phyloP scores from a whole-genome alignment of 1,140 invertebrate species.

The Drosophila sucinea region DNA sequence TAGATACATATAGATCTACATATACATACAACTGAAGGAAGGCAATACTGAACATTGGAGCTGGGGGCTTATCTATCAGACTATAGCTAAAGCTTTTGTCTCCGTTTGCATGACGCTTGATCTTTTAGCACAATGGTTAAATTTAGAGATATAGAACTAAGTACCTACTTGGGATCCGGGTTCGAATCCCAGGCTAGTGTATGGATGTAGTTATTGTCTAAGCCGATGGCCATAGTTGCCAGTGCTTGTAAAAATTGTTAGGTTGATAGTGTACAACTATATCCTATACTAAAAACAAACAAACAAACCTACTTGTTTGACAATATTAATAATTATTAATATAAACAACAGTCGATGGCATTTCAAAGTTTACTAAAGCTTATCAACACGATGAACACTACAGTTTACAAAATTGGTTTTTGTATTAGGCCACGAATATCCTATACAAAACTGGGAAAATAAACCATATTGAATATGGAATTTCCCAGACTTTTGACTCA shows the following conservation, averaged over 20 bases:
- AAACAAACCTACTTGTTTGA: not conserved
- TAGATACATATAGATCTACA: not conserved
- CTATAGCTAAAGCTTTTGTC: not conserved
- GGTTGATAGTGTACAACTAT: too few species aligned
- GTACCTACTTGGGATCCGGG: constrained; percentile 4
- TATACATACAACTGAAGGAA: not conserved
- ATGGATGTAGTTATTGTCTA: too few species aligned
- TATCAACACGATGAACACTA: not conserved
- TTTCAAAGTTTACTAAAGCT: not conserved
- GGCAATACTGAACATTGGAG: constrained; percentile 4
- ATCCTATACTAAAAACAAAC: too few species aligned
- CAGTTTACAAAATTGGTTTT: not conserved
- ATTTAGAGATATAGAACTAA: not conserved
- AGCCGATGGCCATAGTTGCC: too few species aligned
- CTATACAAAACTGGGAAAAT: too few species aligned
- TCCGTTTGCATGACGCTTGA: not conserved
- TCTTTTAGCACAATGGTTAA: not conserved
- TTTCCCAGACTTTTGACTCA: not conserved
- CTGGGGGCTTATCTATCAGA: not conserved
- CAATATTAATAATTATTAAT: not conserved
- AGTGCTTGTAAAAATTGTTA: too few species aligned
- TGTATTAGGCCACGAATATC: too few species aligned
- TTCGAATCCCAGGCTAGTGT: too few species aligned
- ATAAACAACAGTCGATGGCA: not conserved
- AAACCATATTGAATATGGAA: not conserved